Conservation (phyloP, 2,888 invertebrate species). For the Ceraclea dissimilis region DNA sequence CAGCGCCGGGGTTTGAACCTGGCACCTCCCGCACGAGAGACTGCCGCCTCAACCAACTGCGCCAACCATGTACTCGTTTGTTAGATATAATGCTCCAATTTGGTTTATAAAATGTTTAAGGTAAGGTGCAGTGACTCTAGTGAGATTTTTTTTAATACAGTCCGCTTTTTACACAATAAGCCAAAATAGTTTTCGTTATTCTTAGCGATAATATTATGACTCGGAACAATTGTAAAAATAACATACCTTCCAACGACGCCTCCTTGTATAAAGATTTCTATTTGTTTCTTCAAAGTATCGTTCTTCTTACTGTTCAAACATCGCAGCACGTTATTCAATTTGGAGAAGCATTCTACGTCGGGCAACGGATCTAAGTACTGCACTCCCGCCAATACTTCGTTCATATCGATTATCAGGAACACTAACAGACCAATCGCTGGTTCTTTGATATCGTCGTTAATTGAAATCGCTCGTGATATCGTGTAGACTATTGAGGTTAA, state of each 20-base stretch:
- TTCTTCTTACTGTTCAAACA: constrained; percentile 28
- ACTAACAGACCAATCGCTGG: constrained; percentile 40
- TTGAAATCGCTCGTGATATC: constrained; percentile 32
- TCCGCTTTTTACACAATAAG: no score
- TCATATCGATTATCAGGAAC: constrained; percentile 48
- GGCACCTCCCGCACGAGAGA: no score
- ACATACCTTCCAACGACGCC: constrained; percentile 29
- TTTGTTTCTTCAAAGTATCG: constrained; percentile 34
- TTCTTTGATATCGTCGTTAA: constrained; percentile 32
- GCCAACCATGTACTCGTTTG: no score
- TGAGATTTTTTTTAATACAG: no score
- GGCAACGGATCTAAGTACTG: constrained; percentile 47
- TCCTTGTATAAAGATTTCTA: constrained; percentile 44
- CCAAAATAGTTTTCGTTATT: no score
- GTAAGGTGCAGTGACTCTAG: no score
- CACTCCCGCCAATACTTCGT: constrained; percentile 39
- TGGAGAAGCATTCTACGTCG: constrained; percentile 31
- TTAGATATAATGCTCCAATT: no score
- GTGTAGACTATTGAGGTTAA: constrained; percentile 47
- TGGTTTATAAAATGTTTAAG: no score
- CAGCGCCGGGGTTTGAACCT: no score
- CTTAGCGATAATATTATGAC: no score
- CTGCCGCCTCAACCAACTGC: no score
- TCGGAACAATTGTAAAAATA: no score
- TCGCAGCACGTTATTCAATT: constrained; percentile 32